Base-by-base conservation (phyloP, 2,113 vertebrate genomes). In the Clarias magur region DNA sequence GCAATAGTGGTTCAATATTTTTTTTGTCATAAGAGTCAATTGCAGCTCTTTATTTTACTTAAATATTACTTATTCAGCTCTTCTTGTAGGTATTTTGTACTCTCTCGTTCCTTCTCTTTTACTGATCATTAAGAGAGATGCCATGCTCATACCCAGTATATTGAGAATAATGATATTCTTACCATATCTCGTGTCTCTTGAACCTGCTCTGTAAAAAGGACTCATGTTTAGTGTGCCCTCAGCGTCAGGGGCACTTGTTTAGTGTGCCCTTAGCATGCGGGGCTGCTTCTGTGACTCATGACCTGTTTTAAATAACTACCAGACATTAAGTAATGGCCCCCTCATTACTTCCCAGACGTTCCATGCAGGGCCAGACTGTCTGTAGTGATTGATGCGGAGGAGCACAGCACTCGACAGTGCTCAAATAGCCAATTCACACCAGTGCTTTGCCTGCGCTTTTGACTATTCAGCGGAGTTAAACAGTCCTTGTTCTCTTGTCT, bases 251-350 rank as follows among this genome's bases (percentile, higher is more conserved):
- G 15, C 38, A 38, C 34, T 38, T 3, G 34, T 38, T 23, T 19
- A 42, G 3, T 25, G 38, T 13, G 21, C 21, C 48, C 42, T 75
- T 53, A 15, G 21, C 13, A 53, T 15, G 4, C 53, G 42, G 1
- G 23, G 15, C 38, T 76, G 23, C 12, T 25, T 13, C 53, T 34
- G 34, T 72, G 34, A 79, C 72, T 83, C 73, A 72, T 54, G 67
- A 23, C 27, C 68, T 54, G 72, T 62, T 65, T 80, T 84, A 57
- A 89, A 80, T 75, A 75, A 78, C 54, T 62, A 6, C 57, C 72
- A 89, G 88, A 86, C 84, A 53, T 59, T 38, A 68, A 68, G 73
- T 63, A 54, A 68, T 42, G 62, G 53, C 68, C 42, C 68, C 76
- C 86, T 59, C 34, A 80, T 59, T 13, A 76, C 54, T 30, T 48